Base-by-base conservation (phyloP, 2,888 invertebrate genomes). In the Tortricodes alternella region DNA sequence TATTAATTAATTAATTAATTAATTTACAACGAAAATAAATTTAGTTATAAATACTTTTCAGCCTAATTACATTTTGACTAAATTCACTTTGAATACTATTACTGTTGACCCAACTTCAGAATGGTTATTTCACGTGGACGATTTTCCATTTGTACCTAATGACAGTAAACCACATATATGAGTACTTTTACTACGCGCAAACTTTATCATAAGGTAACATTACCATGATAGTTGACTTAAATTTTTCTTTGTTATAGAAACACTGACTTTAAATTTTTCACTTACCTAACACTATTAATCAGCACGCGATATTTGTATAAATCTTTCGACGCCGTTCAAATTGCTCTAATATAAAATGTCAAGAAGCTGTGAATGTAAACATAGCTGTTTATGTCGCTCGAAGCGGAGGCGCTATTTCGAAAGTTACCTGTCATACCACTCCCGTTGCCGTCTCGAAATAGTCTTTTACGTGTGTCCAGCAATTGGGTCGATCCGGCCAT, bases 401-500 rank as follows among this genome's bases (percentile, higher is more conserved):
- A 37, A 56, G 57, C 50, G 63, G 62, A 65, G 73, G 70, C 60
- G 74, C 68, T 82, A 78, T 86, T 85, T 83, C 77, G 69, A 79
- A 79, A 82, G 71, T 66, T 78, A 85, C 83, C 84, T 85, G 83
- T 74, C 74, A 74, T 78, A 78, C 77, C 74, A 43, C 55, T 55
- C 55, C 43, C 41, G 16, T 80, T 78, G 70, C 76, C 64, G 75
- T 78, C 78, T 84, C 77, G 73, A 85, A 86, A 86, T 86, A 85
- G 81, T 77, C 73, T 71, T 79, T 75, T 79, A 79, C 79, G 77
- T 83, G 76, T 76, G 71, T 44, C 66, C 66, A 67, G 82, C 76
- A 89, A 89, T 82, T 83, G 73, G 88, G 89, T 86, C 88, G 83
- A 72, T 77, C 77, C 75, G 73, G 63, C 74, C 73, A 74, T 80